These are phyloP conservation scores for Lethrus apterus DNA, from an alignment of 1,140 invertebrate genomes.

Conservation along the genomic window DNA sequence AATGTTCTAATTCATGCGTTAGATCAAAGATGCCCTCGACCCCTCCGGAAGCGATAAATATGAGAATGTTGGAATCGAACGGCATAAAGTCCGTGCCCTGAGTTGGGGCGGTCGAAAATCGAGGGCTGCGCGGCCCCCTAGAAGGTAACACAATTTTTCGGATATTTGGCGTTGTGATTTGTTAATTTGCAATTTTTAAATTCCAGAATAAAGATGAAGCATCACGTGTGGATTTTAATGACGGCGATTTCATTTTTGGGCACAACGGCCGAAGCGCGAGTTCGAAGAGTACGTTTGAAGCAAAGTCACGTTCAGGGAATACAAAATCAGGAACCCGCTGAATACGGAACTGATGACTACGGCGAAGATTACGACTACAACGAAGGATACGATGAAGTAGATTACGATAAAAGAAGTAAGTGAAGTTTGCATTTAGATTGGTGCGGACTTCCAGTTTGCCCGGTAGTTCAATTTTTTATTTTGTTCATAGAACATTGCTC, in stretches of 20 bases:
- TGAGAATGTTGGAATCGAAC: conserved; percentile 2
- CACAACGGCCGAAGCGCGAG: conserved; percentile 4
- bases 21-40: conserved; percentile 1
- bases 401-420: no score
- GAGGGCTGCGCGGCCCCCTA: conserved; percentile 14
- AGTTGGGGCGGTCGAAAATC: conserved; percentile 11
- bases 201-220: conserved; percentile 1
- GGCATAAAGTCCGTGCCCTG: conserved; percentile 13
- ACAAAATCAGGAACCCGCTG: neutral
- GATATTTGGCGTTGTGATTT: conserved; percentile 10
- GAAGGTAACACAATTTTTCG: neutral
- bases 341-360: conserved; percentile 3
- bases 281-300: neutral
- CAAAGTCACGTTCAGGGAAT: neutral
- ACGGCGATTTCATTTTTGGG: neutral
- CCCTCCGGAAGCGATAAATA: conserved; percentile 7
- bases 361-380: conserved; percentile 5
- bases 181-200: neutral
- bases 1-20: conserved; percentile 13
- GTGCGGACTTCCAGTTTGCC: no score
- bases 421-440: no score
- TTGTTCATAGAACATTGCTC: no score
- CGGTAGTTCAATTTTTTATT: no score
- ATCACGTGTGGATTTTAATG: neutral
- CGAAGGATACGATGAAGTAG: no score